A percentile compares a stretch with the other conserved stretches of the same genome.
Evolutionary conservation across 2,797 vertebrate genomes (phyloP).

Genomic region (Sebastes wilsoni): DNA sequence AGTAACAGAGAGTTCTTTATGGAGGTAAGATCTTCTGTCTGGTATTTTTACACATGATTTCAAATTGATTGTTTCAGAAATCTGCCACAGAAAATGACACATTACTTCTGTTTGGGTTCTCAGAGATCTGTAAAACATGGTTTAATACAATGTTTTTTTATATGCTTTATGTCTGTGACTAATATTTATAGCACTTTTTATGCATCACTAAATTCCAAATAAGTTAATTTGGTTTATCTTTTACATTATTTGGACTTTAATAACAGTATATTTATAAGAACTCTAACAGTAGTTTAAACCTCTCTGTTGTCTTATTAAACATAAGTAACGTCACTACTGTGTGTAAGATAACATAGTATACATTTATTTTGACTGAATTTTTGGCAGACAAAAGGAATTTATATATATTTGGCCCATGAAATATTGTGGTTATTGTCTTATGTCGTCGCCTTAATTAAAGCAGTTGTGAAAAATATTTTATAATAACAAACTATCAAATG

Average conservation of each 20-base stretch:
- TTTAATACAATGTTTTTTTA: neutral
- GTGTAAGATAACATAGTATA: neutral
- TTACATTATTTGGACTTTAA: neutral
- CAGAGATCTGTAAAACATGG: neutral
- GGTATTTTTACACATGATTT: neutral
- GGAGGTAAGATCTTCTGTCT: constrained; percentile 86
- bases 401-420: too few species aligned
- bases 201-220: neutral
- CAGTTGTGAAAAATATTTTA: too few species aligned
- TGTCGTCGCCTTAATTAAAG: too few species aligned
- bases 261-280: neutral
- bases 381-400: neutral
- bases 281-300: neutral
- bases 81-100: neutral
- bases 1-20: constrained; percentile 95
- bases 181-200: neutral
- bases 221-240: neutral
- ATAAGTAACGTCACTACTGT: neutral
- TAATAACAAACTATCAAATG: too few species aligned
- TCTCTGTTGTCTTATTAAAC: neutral
- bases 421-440: too few species aligned
- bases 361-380: neutral
- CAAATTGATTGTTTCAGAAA: neutral
- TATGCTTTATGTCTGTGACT: neutral
- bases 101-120: neutral